Percentiles rank a stretch among this genome's conserved stretches.
Conservation (phyloP, 2,888 invertebrate genomes). For the Lasioglossum pauxillum region DNA sequence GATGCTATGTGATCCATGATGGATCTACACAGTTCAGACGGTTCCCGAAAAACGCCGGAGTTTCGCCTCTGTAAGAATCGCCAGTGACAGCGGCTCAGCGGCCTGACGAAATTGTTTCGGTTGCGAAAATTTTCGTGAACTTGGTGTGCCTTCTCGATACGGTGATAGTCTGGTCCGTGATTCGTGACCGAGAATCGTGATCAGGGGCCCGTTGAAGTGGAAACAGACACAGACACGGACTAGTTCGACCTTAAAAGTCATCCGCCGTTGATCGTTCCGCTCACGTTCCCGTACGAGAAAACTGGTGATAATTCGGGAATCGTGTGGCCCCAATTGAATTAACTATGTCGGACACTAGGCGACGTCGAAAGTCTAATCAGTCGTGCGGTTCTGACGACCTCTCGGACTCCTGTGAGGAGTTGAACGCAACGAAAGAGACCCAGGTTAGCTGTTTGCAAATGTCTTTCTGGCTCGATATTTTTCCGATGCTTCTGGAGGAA, state of each 20-base stretch:
- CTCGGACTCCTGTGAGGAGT: conserved; percentile 81
- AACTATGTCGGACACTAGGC: conserved; percentile 81
- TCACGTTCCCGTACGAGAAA: conserved; percentile 28
- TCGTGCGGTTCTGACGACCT: conserved; percentile 82
- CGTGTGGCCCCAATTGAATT: conserved; percentile 28
- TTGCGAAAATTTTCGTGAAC: conserved; percentile 22
- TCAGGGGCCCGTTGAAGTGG: conserved; percentile 36
- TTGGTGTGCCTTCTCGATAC: conserved; percentile 59
- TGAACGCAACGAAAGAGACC: conserved; percentile 81
- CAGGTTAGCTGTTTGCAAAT: conserved; percentile 75
- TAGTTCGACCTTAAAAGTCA: conserved; percentile 64
- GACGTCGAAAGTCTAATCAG: conserved; percentile 80
- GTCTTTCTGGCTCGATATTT: conserved; percentile 15
- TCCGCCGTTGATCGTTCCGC: conserved; percentile 27
- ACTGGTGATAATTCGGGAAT: conserved; percentile 24
- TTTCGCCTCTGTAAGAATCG: conserved; percentile 2
- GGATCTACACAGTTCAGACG: not conserved
- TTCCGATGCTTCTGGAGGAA: not conserved
- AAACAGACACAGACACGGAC: conserved; percentile 41
- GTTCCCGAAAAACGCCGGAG: not conserved
- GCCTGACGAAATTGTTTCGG: conserved; percentile 45
- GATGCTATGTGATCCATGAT: not conserved
- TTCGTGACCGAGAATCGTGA: conserved; percentile 52
- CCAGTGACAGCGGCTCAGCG: conserved; percentile 48
- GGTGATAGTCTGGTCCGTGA: conserved; percentile 32